Evolutionary conservation across 2,113 vertebrate species (phyloP).

Genomic region (Protobothrops flavoviridis): DNA sequence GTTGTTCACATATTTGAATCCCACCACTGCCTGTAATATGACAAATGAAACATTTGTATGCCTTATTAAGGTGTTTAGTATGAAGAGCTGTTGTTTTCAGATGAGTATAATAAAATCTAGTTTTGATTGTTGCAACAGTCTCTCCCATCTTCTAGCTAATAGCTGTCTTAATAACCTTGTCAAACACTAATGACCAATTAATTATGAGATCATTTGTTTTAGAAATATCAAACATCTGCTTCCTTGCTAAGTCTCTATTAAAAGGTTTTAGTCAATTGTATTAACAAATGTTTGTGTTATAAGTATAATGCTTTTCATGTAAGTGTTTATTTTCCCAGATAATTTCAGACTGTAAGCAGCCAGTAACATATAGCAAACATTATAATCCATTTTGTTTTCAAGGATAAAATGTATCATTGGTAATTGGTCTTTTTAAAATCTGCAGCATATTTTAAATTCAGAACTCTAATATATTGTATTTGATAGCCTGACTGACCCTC

Average conservation of each 20-base stretch:
- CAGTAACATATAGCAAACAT: not conserved
- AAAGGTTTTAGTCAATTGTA: constrained; percentile 62
- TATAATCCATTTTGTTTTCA: not conserved
- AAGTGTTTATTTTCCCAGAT: not conserved
- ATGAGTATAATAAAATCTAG: constrained; percentile 35
- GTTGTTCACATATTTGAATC: no score
- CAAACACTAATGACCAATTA: constrained; percentile 39
- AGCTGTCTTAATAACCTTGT: constrained; percentile 36
- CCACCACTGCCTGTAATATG: not conserved
- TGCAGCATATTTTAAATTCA: not conserved
- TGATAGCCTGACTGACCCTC: not conserved
- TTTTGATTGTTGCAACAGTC: constrained; percentile 29
- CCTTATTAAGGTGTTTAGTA: not conserved
- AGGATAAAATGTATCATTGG: not conserved
- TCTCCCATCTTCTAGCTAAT: constrained; percentile 45
- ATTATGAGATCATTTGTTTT: constrained; percentile 42
- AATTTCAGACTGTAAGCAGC: not conserved
- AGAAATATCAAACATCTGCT: constrained; percentile 22
- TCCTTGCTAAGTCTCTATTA: constrained; percentile 44
- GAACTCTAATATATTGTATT: not conserved
- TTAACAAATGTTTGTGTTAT: constrained; percentile 39
- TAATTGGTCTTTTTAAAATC: not conserved
- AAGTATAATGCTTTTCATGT: constrained; percentile 30
- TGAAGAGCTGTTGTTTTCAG: not conserved
- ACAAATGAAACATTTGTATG: not conserved